Evolutionary conservation across 2,888 invertebrate species (phyloP).

Genomic region (Lepetodrilus schrolli): DNA sequence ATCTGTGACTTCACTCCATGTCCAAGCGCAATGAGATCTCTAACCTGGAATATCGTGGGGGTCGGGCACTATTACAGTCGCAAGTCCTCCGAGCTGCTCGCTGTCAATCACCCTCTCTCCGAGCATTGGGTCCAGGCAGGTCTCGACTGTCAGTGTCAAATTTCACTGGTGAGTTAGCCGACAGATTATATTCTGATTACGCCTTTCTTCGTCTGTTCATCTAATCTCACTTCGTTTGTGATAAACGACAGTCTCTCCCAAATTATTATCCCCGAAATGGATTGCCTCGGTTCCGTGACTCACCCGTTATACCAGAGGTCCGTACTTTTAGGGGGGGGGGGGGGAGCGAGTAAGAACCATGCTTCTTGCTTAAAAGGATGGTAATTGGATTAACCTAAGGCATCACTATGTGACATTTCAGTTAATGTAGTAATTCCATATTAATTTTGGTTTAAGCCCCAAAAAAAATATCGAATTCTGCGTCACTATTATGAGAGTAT

Average conservation of each 20-base stretch:
- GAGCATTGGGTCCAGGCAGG: no score
- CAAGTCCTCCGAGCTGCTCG: background rate
- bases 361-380: background rate
- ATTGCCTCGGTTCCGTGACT: background rate
- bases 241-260: slow-evolving; percentile 21
- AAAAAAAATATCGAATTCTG: no score
- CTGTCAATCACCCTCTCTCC: background rate
- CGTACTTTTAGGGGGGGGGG: no score
- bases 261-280: slow-evolving; percentile 22
- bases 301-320: background rate
- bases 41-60: background rate
- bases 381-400: background rate
- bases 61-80: background rate
- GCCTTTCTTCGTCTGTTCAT: slow-evolving; percentile 16
- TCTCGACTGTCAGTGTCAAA: slow-evolving; percentile 3
- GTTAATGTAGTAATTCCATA: no score
- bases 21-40: background rate
- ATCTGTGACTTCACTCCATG: background rate
- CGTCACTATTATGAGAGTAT: no score
- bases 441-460: no score
- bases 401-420: no score
- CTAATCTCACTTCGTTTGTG: slow-evolving; percentile 19
- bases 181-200: slow-evolving; percentile 9
- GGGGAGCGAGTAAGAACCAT: background rate
- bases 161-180: slow-evolving; percentile 8